These are phyloP conservation scores for Belgica antarctica DNA, from an alignment of 2,888 invertebrate species.

Conservation along the genomic window DNA sequence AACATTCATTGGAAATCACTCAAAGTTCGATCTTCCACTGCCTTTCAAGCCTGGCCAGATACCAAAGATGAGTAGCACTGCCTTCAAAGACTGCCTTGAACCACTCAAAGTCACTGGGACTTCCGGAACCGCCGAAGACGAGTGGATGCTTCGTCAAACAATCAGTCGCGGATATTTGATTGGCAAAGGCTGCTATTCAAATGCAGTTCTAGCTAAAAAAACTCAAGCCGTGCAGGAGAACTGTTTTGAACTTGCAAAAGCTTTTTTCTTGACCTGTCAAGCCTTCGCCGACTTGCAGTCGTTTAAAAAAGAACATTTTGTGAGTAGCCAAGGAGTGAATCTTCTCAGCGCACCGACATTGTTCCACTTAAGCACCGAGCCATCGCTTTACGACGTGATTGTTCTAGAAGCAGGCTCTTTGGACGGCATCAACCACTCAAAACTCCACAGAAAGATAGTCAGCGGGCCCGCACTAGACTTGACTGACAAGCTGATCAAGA, in stretches of 20 bases:
- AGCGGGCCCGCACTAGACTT: not conserved
- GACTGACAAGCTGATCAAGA: not conserved
- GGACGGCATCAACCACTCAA: not conserved
- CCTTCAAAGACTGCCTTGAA: not conserved
- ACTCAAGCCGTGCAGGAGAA: not conserved
- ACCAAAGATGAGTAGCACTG: not conserved
- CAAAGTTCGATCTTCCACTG: not conserved
- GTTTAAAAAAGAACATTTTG: not conserved
- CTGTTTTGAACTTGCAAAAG: not conserved
- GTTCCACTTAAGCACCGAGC: not conserved
- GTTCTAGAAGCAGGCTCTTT: not conserved
- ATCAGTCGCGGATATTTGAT: not conserved
- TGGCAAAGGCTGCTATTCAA: not conserved
- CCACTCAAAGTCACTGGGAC: not conserved
- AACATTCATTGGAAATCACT: not conserved
- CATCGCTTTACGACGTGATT: not conserved
- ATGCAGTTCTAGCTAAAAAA: not conserved
- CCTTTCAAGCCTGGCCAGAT: not conserved
- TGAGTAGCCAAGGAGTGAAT: not conserved
- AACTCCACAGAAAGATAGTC: not conserved
- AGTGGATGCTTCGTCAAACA: not conserved
- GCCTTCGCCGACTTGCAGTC: not conserved
- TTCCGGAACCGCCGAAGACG: not conserved
- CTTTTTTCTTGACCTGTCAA: not conserved
- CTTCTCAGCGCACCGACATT: not conserved